These are phyloP conservation scores for Hybognathus amarus DNA, from an alignment of 2,797 vertebrate genomes.

Conservation along the genomic window DNA sequence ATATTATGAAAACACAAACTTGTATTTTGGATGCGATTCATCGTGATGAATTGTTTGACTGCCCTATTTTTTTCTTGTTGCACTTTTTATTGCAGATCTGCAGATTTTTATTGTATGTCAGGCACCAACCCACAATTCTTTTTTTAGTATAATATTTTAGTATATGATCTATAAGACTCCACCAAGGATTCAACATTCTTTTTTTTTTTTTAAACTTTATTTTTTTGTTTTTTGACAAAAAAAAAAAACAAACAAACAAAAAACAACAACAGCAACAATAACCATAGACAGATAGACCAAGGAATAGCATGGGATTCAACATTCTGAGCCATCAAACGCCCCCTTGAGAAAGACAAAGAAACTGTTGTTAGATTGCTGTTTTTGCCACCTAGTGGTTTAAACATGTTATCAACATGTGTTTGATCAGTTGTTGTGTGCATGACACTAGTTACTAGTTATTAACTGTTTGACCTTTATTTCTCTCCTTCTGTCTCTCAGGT, in stretches of 20 bases:
- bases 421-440: not conserved
- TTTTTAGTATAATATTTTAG: not conserved
- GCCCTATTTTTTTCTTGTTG: too few relatives aligned
- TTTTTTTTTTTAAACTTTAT: too few relatives aligned
- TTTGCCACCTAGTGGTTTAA: not conserved
- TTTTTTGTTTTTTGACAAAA: too few relatives aligned
- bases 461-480: not conserved
- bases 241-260: too few relatives aligned
- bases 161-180: not conserved
- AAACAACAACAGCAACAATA: too few relatives aligned
- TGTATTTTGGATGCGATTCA: too few relatives aligned
- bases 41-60: too few relatives aligned
- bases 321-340: not conserved
- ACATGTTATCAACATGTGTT: not conserved
- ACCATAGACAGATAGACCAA: too few relatives aligned
- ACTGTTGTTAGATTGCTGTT: not conserved
- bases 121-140: not conserved
- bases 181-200: not conserved
- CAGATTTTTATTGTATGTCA: not conserved
- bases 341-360: not conserved
- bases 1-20: too few relatives aligned
- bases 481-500: slow-evolving; percentile 78
- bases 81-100: too few relatives aligned
- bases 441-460: not conserved
- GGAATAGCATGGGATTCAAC: too few relatives aligned